phyloP scores from a whole-genome alignment of 1,140 invertebrate species.

The Archivesica marissinica region DNA sequence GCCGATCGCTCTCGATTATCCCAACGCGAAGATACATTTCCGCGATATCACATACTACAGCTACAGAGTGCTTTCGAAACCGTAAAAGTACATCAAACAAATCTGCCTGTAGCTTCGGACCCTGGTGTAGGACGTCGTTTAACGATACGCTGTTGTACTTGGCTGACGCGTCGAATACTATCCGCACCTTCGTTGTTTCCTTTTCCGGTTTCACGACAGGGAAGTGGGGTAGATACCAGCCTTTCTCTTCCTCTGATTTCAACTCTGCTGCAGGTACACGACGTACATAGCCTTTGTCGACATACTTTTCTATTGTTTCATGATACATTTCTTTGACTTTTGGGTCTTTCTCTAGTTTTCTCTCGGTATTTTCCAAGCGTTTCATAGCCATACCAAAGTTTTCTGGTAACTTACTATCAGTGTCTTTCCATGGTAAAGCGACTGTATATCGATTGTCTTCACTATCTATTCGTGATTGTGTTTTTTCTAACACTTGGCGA shows the following conservation, averaged over 20 bases:
- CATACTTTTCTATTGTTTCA: background rate
- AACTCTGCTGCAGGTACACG: too few species aligned
- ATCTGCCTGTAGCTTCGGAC: slow-evolving; percentile 81
- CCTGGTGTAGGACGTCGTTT: slow-evolving; percentile 63
- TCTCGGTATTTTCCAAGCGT: slow-evolving; percentile 23
- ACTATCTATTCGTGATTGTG: background rate
- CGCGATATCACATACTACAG: slow-evolving; percentile 57
- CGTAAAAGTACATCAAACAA: slow-evolving; percentile 63
- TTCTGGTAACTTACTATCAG: background rate
- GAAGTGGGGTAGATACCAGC: slow-evolving; percentile 63
- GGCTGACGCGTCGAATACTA: slow-evolving; percentile 61
- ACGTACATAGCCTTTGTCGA: slow-evolving; percentile 10
- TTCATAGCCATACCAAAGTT: background rate
- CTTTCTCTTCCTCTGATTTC: too few species aligned
- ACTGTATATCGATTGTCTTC: slow-evolving; percentile 1
- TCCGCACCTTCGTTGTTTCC: slow-evolving; percentile 52
- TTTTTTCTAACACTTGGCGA: background rate
- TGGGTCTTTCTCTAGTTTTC: slow-evolving; percentile 18
- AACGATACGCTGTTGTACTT: slow-evolving; percentile 25
- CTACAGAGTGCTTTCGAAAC: slow-evolving; percentile 64
- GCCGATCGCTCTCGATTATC: slow-evolving; percentile 11
- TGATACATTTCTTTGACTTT: slow-evolving; percentile 21
- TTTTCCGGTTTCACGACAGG: slow-evolving; percentile 48
- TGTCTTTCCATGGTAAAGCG: slow-evolving; percentile 42
- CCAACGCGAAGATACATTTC: slow-evolving; percentile 60